phyloP scores from a whole-genome alignment of 2,888 invertebrate genomes.

The Drosophila rubida region DNA sequence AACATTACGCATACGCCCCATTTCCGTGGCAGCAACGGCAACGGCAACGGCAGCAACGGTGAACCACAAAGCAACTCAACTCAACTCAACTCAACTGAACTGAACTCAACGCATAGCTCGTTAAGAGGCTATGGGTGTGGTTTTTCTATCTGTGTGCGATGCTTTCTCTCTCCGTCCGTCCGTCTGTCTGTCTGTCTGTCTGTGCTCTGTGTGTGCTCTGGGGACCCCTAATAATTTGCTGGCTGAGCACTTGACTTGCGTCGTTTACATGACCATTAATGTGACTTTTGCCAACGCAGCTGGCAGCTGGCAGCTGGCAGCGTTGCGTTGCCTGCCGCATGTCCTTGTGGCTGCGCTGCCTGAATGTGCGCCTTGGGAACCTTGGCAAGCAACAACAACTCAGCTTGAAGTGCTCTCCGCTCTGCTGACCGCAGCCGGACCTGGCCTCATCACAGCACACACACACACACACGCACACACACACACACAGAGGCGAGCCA shows the following conservation, averaged over 20 bases:
- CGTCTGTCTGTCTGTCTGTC: not conserved
- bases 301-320: too few relatives aligned
- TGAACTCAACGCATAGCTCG: conserved; percentile 38
- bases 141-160: not conserved
- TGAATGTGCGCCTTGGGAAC: conserved; percentile 52
- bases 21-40: not conserved
- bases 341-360: conserved; percentile 23
- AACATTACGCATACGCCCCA: conserved; percentile 43
- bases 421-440: conserved; percentile 3
- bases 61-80: conserved; percentile 38
- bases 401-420: too few relatives aligned
- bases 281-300: conserved; percentile 73
- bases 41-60: not conserved
- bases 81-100: conserved; percentile 26
- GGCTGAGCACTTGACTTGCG: conserved; percentile 70
- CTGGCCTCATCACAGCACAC: not conserved
- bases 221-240: conserved; percentile 69
- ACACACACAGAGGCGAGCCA: conserved; percentile 10
- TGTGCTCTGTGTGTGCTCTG: conserved; percentile 12
- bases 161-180: not conserved
- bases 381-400: too few relatives aligned
- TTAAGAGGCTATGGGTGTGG: conserved; percentile 30
- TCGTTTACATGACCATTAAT: conserved; percentile 74
- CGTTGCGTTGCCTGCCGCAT: conserved; percentile 1
- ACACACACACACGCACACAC: not conserved